Base-by-base conservation (phyloP, 2,888 invertebrate genomes). In the Agrilus biguttatus region DNA sequence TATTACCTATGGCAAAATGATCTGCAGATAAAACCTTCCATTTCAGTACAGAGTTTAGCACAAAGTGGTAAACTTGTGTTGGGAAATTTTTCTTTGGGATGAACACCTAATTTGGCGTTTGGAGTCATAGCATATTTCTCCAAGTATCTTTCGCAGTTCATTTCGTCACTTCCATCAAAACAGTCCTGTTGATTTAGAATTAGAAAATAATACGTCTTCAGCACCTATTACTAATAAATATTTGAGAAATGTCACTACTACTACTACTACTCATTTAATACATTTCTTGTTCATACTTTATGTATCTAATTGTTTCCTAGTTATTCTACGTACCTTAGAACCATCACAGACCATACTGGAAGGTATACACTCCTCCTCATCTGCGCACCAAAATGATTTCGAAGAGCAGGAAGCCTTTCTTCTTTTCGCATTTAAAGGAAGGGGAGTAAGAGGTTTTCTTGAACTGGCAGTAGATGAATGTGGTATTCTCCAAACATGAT, bases 1-100 rank as follows among this genome's bases (percentile, higher is more conserved):
- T 10, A 2, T 2, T 28, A 72, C 71, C 70, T 66, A 55, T 73
- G 75, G 48, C 73, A 72, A 58, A 79, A 80, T 1, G 78, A 75
- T 50, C 70, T 67, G 53, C 80, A 80, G 3, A 66, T 64, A 50
- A 77, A 75, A 40, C 65, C 65, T 41, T 68, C 68, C 45, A 70
- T 69, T 46, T 73, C 67, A 2, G 72, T 53, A 49, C 76, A 76
- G 14, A 66, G 58, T 37, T 65, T 61, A 5, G 79, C 77, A 53
- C 80, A 80, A 41, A 73, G 69, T 12, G 68, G 59, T n/a, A 67
- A 53, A 8, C 69, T 68, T 8, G 71, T 68, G 47, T 73, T 71
- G 21, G 71, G 55, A 70, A 72, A 74, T 53, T 71, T 69, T 54
- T 73, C 71, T n/a, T 68, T 64, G 45, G 75, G 75, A 45, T 68